Evolutionary conservation across 2,113 vertebrate species (phyloP).

Genomic region (Sialia sialis): DNA sequence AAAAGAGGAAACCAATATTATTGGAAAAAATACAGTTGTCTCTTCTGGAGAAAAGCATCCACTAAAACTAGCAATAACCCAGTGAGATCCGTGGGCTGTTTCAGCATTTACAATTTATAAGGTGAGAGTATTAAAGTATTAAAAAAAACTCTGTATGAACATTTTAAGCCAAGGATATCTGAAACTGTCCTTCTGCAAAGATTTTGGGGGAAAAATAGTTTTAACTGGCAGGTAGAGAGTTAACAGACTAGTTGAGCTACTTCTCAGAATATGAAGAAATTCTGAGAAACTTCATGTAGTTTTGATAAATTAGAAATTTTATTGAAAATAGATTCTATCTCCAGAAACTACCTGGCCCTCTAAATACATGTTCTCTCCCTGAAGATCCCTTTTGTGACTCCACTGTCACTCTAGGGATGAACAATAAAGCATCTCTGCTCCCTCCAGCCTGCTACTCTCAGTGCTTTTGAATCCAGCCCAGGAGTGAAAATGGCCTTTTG

Average conservation of each 20-base stretch:
- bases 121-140: not conserved
- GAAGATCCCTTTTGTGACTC: not conserved
- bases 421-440: slow-evolving; percentile 10
- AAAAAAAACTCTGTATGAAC: not conserved
- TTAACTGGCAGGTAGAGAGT: not conserved
- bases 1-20: not conserved
- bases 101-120: not conserved
- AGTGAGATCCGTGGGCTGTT: not conserved
- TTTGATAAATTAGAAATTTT: not conserved
- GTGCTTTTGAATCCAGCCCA: slow-evolving; percentile 49
- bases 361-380: not conserved
- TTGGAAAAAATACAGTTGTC: not conserved
- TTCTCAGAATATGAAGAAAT: not conserved
- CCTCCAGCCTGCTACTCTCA: slow-evolving; percentile 34
- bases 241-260: not conserved
- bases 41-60: not conserved
- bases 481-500: slow-evolving; percentile 63
- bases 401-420: slow-evolving; percentile 11
- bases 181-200: not conserved
- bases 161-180: not conserved
- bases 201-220: not conserved
- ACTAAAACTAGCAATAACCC: not conserved
- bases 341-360: not conserved
- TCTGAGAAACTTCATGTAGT: not conserved
- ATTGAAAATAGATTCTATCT: not conserved